These are phyloP conservation scores for Micrasema minimum DNA, from an alignment of 1,140 invertebrate species.

Conservation along the genomic window DNA sequence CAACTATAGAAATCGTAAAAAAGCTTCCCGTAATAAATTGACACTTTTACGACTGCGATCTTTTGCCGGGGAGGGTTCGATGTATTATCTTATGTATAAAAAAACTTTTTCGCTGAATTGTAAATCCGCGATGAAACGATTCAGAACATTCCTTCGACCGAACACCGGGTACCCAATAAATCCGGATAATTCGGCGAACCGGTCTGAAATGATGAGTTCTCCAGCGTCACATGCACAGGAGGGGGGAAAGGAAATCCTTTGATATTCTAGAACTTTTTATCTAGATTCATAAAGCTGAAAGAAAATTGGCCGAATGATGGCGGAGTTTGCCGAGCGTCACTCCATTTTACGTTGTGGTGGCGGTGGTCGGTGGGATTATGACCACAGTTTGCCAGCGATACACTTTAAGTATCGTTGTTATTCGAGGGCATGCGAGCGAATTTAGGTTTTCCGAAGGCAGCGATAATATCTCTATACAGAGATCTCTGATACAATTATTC, in stretches of 20 bases:
- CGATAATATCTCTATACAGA: no score
- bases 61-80: no score
- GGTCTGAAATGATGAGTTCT: constrained; percentile 5
- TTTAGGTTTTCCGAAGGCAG: no score
- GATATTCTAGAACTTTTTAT: neutral
- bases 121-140: neutral
- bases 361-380: neutral
- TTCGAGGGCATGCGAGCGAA: no score
- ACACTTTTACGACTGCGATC: no score
- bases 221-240: neutral
- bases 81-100: neutral
- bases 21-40: no score
- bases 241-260: neutral
- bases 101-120: neutral
- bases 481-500: no score
- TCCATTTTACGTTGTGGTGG: neutral
- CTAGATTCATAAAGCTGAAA: constrained; percentile 2
- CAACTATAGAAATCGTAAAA: no score
- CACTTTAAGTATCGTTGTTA: constrained; percentile 23
- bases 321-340: neutral
- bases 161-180: constrained; percentile 7
- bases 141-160: constrained; percentile 1
- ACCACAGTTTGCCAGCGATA: neutral
- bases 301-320: constrained; percentile 4
- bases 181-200: constrained; percentile 15